Evolutionary conservation across 2,797 vertebrate genomes (phyloP).

Genomic region (Acrossocheilus fasciatus): DNA sequence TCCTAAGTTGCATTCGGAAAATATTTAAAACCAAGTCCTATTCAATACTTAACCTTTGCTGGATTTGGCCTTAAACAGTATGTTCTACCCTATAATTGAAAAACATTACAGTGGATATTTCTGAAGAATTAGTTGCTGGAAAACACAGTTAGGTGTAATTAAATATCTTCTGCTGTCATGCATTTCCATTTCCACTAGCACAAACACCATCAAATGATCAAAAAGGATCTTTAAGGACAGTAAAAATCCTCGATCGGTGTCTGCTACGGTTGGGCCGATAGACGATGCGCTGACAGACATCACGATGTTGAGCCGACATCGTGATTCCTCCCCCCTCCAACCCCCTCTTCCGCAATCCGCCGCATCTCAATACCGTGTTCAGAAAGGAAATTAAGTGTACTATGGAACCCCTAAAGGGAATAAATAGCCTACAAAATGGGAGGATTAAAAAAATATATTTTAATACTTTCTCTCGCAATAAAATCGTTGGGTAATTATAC

Average conservation of each 20-base stretch:
- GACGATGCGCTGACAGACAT: too few relatives aligned
- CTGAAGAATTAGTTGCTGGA: background rate
- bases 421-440: too few relatives aligned
- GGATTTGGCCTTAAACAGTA: background rate
- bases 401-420: too few relatives aligned
- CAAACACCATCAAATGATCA: background rate
- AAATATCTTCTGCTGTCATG: constrained; percentile 8
- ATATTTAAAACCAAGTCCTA: background rate
- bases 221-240: background rate
- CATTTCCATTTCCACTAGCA: constrained; percentile 8
- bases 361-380: too few relatives aligned
- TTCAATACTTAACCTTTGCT: background rate
- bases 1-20: background rate
- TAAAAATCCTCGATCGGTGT: background rate
- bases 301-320: too few relatives aligned
- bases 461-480: too few relatives aligned
- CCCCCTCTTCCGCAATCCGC: too few relatives aligned
- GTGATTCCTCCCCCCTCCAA: too few relatives aligned
- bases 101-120: background rate
- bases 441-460: too few relatives aligned
- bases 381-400: too few relatives aligned
- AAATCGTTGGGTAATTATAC: too few relatives aligned
- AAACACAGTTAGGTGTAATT: background rate
- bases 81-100: background rate
- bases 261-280: too few relatives aligned